These are phyloP conservation scores for Gadus macrocephalus DNA, from an alignment of 2,113 vertebrate species.

Conservation along the genomic window DNA sequence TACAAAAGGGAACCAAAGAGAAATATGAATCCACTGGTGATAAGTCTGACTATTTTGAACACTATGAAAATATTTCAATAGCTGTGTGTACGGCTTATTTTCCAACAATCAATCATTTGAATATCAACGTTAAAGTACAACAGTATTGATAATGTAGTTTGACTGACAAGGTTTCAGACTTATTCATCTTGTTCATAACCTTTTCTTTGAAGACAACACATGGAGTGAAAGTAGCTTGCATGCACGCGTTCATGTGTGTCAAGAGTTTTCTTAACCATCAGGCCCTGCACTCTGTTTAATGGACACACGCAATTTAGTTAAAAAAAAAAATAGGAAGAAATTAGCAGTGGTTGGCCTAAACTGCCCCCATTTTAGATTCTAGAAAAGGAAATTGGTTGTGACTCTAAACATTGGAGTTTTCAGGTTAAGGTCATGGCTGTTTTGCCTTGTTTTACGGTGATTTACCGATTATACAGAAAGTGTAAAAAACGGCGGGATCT, in stretches of 20 bases:
- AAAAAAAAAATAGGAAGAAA: conserved; percentile 25
- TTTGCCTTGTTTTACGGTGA: conserved; percentile 38
- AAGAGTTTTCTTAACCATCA: conserved; percentile 32
- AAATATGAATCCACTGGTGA: background rate
- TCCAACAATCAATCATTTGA: too few species aligned
- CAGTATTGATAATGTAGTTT: too few species aligned
- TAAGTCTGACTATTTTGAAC: too few species aligned
- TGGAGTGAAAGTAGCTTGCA: too few species aligned
- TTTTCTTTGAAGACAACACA: too few species aligned
- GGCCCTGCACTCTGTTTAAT: conserved; percentile 38
- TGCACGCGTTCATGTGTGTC: too few species aligned
- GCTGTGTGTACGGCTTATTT: too few species aligned
- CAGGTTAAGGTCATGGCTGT: conserved; percentile 37
- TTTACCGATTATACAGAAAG: conserved; percentile 15
- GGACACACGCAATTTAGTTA: conserved; percentile 38
- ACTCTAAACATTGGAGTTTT: conserved; percentile 43
- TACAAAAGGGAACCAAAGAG: background rate
- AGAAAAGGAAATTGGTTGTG: conserved; percentile 38
- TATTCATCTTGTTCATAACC: too few species aligned
- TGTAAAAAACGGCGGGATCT: conserved; percentile 24
- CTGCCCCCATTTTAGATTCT: conserved; percentile 27
- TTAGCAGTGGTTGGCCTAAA: conserved; percentile 36
- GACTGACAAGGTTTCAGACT: too few species aligned
- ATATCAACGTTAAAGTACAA: too few species aligned
- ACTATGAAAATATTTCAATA: too few species aligned